Percentiles rank a stretch among this genome's conserved stretches.
Conservation (phyloP, 2,888 invertebrate species). For the Hydroisotoma schaefferi region DNA sequence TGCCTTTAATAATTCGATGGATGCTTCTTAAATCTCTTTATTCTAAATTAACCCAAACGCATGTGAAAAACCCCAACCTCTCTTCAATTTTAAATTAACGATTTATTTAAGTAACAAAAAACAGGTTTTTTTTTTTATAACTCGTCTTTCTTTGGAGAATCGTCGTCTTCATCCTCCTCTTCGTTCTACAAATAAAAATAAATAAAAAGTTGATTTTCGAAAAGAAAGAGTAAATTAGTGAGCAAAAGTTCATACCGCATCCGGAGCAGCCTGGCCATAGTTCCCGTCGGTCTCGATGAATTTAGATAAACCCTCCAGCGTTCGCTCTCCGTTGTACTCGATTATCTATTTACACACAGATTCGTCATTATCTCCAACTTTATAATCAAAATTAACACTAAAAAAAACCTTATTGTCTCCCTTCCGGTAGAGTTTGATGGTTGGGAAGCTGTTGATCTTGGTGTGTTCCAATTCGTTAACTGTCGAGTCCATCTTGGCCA, state of each 20-base stretch:
- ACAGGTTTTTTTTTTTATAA: no score
- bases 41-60: no score
- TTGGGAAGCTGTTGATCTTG: constrained; percentile 91
- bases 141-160: constrained; percentile 70
- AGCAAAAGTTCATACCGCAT: constrained; percentile 49
- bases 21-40: no score
- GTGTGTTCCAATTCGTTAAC: constrained; percentile 96
- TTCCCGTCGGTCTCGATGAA: constrained; percentile 90
- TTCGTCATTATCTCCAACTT: not conserved
- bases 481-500: constrained; percentile 99
- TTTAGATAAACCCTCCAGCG: constrained; percentile 84
- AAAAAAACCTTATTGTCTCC: constrained; percentile 71
- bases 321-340: constrained; percentile 93
- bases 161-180: constrained; percentile 70
- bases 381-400: not conserved
- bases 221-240: constrained; percentile 12
- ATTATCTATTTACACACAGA: constrained; percentile 57
- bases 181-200: constrained; percentile 54
- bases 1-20: no score
- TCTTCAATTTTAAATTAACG: no score
- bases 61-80: no score
- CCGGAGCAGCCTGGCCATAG: constrained; percentile 67
- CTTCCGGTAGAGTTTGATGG: constrained; percentile 90
- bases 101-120: no score
- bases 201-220: constrained; percentile 44